Evolutionary conservation across 2,113 vertebrate species (phyloP).

Genomic region (Hypanus sabinus): DNA sequence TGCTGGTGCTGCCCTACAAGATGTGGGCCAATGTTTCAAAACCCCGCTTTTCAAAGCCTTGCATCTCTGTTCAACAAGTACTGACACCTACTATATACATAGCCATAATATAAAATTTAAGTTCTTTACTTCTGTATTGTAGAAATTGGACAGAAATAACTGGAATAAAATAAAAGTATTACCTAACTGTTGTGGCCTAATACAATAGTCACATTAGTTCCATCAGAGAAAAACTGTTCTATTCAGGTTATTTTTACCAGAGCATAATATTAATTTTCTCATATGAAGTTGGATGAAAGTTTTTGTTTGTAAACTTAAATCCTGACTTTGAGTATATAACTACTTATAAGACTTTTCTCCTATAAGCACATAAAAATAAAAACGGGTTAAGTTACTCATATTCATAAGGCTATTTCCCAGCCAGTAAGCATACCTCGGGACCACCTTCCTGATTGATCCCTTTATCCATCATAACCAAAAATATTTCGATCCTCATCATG

Average conservation of each 20-base stretch:
- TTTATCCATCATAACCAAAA: too few relatives aligned
- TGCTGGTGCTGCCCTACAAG: too few relatives aligned
- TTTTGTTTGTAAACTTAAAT: not conserved
- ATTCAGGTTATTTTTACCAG: not conserved
- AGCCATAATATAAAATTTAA: not conserved
- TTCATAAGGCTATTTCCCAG: too few relatives aligned
- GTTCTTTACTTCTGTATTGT: not conserved
- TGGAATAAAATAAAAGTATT: not conserved
- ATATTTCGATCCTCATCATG: too few relatives aligned
- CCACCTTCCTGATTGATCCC: too few relatives aligned
- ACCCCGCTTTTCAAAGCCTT: too few relatives aligned
- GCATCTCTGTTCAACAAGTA: too few relatives aligned
- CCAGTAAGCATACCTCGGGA: too few relatives aligned
- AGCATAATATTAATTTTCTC: not conserved
- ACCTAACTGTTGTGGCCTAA: not conserved
- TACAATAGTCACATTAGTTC: not conserved
- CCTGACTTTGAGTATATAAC: not conserved
- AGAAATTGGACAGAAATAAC: not conserved
- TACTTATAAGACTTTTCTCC: not conserved
- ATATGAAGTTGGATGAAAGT: not conserved
- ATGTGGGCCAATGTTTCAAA: not conserved
- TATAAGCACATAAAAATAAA: too few relatives aligned
- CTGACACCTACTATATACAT: not conserved
- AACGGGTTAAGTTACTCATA: too few relatives aligned
- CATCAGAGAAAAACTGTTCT: not conserved